These are phyloP conservation scores for Oxyteleia sp. DNA, from an alignment of 2,888 invertebrate genomes.

Conservation along the genomic window DNA sequence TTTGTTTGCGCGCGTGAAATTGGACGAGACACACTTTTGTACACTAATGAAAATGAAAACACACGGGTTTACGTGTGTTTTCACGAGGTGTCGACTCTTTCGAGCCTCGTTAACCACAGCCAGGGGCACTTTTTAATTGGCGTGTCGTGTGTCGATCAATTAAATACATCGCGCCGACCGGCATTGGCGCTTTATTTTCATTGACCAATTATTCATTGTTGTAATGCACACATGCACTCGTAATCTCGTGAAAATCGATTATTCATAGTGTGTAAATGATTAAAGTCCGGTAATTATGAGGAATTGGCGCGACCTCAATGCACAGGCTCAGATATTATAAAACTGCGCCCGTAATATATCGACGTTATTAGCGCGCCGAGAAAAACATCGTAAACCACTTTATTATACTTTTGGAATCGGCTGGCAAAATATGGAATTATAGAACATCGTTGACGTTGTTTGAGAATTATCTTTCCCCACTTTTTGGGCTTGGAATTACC, in stretches of 20 bases:
- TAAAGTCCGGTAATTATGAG: constrained; percentile 73
- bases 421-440: constrained; percentile 42
- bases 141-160: constrained; percentile 77
- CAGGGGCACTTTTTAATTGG: constrained; percentile 76
- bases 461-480: constrained; percentile 8
- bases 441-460: constrained; percentile 6
- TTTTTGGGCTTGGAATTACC: too few species aligned
- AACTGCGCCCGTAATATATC: constrained; percentile 62
- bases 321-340: constrained; percentile 59
- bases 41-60: too few species aligned
- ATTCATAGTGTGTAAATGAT: constrained; percentile 73
- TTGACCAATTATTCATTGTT: constrained; percentile 73
- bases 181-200: constrained; percentile 71
- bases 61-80: too few species aligned
- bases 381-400: constrained; percentile 65
- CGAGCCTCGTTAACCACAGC: constrained; percentile 69
- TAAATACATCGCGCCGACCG: constrained; percentile 66
- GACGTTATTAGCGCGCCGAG: constrained; percentile 53
- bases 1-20: too few species aligned
- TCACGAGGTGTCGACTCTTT: too few species aligned
- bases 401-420: constrained; percentile 53
- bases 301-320: constrained; percentile 69
- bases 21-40: too few species aligned
- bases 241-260: constrained; percentile 73
- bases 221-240: constrained; percentile 68